phyloP scores from a whole-genome alignment of 2,888 invertebrate species.

The Hybos culiciformis region DNA sequence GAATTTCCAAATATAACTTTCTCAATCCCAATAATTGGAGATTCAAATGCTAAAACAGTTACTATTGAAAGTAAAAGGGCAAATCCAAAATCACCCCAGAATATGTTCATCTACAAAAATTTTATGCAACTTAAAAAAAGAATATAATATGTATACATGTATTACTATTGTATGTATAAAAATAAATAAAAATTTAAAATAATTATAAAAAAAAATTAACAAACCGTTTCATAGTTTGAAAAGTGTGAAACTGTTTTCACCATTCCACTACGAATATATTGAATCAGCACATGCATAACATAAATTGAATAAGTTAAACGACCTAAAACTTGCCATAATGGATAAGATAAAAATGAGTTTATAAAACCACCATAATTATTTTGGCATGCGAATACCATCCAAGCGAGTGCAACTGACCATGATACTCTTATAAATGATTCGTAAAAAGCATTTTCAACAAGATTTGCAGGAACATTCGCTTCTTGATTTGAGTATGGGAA shows the following conservation, averaged over 20 bases:
- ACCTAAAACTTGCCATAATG: conserved; percentile 16
- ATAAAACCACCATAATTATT: conserved; percentile 16
- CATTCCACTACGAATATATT: conserved; percentile 9
- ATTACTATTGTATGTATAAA: too few species aligned
- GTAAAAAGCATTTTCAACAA: conserved; percentile 14
- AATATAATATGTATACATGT: neutral
- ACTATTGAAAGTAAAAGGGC: conserved; percentile 19
- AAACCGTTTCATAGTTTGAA: conserved; percentile 17
- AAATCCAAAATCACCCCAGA: conserved; percentile 14
- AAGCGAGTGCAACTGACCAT: conserved; percentile 15
- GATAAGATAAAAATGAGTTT: conserved; percentile 14
- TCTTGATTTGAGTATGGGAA: conserved; percentile 28
- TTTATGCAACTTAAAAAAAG: neutral
- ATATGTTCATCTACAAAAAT: conserved; percentile 10
- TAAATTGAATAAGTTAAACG: conserved; percentile 15
- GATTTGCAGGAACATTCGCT: conserved; percentile 21
- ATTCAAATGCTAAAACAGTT: conserved; percentile 29
- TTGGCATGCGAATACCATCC: conserved; percentile 18
- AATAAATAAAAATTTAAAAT: conserved; percentile 8
- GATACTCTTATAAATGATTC: conserved; percentile 12
- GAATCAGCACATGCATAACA: conserved; percentile 14
- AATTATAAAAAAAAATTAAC: conserved; percentile 11
- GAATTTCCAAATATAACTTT: conserved; percentile 20
- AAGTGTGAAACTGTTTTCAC: conserved; percentile 10
- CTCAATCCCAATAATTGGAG: conserved; percentile 28